Evolutionary conservation across 92 coral and sea anemone genomes (phyloP), one percentile per base, ranked within the genome.

Genomic region (Palythoa grandis): DNA sequence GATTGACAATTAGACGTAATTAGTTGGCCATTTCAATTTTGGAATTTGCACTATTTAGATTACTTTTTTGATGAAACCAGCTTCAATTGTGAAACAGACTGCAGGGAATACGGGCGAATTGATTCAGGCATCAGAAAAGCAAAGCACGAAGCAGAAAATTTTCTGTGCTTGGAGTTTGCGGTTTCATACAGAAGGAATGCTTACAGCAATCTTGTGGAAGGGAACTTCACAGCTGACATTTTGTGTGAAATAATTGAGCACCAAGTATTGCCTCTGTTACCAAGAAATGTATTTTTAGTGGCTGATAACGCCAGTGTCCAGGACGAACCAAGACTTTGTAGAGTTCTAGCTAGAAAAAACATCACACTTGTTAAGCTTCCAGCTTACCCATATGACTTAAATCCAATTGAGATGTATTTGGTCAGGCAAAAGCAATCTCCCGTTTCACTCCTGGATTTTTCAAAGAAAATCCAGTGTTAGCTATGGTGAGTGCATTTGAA

Each of bases 251-350:
- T 29, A 20, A 72, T 72, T 29, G 52, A 29, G 35, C 77, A 23
- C 16, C 77, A 39, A 67, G 77, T 43, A 29, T 17, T 61, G 17
- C 69, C 22, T 13, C 70, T 75, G 2, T 83, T 88, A 38, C 88
- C 88, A 57, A 71, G 75, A 11, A 78, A 75, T 38, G n/a, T n/a
- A n/a, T n/a, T 85, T 82, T 38, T 89, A 73, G 61, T 61, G 83
- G 23, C 88, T 89, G 90, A 88, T 58, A 88, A 88, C 60, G 90
- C 90, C 40, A 79, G 79, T 69, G 70, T 88, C 4, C 90, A 88
- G 35, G 77, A 79, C 50, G 87, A 88, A 50, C 72, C 71, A 3
- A 10, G 12, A 8, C 48, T 88, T 5, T 50, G 79, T 29, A 52
- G 38, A n/a, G 74, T 82, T 39, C 61, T 88, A 11, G 67, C 73